A percentile compares a stretch with the other conserved stretches of the same genome.
Conservation (phyloP, 2,888 invertebrate species). For the Ophion slaviceki region DNA sequence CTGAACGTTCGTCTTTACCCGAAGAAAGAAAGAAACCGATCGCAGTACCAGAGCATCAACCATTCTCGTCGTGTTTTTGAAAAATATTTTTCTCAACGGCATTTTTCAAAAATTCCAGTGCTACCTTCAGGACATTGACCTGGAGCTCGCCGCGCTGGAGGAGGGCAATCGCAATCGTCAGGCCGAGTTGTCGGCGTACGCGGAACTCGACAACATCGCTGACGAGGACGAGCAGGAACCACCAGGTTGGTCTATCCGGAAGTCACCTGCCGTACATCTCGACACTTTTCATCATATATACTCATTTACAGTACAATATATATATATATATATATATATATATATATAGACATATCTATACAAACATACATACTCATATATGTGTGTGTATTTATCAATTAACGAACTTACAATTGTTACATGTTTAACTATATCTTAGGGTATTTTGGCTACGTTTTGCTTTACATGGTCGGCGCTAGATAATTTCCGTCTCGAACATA, state of each 20-base stretch:
- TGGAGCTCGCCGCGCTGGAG: constrained; percentile 81
- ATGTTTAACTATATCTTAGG: constrained; percentile 18
- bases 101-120: constrained; percentile 73
- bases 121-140: constrained; percentile 82
- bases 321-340: constrained; percentile 1
- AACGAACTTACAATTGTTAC: neutral
- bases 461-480: constrained; percentile 6
- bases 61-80: neutral
- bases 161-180: constrained; percentile 81
- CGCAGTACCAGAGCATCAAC: neutral
- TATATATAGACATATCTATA: neutral
- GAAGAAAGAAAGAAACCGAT: neutral
- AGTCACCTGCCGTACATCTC: constrained; percentile 52
- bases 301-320: neutral
- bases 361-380: neutral
- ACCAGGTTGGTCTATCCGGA: constrained; percentile 78
- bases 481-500: constrained; percentile 57
- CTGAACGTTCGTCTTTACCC: too few species aligned
- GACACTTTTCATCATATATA: constrained; percentile 1
- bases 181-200: constrained; percentile 81
- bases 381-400: neutral
- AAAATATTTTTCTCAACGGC: constrained; percentile 12
- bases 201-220: constrained; percentile 82
- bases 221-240: constrained; percentile 83
- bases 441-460: constrained; percentile 12